Evolutionary conservation across 2,888 invertebrate genomes (phyloP), one percentile per base, ranked within the genome.

Genomic region (Gasteruption jaculator): DNA sequence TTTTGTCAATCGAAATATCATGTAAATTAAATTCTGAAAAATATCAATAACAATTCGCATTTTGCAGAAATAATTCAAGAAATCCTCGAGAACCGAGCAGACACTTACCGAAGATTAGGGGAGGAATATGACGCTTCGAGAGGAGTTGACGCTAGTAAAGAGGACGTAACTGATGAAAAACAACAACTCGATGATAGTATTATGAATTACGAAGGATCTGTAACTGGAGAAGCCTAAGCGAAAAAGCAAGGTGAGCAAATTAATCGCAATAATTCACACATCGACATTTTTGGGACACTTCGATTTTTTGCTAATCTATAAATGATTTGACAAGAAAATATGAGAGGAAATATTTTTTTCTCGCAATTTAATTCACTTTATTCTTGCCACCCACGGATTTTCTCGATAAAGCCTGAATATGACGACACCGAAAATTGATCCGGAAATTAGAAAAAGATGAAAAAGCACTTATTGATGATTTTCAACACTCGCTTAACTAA

Each of bases 81-180:
- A 69, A 86, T 89, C 60, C 76, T 88, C 60, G 84, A 85, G 63
- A 83, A 82, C 54, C 79, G 86, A 48, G 83, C 83, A 0, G 81
- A 80, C 63, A 74, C 80, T 51, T 79, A 80, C 68, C 73, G 72
- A 33, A 61, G 62, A 26, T 58, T 73, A 41, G 68, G 67, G 11
- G 68, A 71, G 42, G 65, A 68, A 18, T 65, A 70, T 29, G 65
- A 68, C 41, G 50, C 51, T 8, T 48, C 58, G 8, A 57, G 50
- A 38, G 54, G 43, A 42, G 63, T 43, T 16, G 52, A 54, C 19
- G 57, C 53, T 18, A 59, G 51, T 11, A 60, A 61, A 32, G 65
- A 57, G 38, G 63, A 62, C 40, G 59, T 55, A 41, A 49, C 46
- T 44, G 53, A 52, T 47, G 46, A 32, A 24, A 68, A 58, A 25